Base-by-base conservation (phyloP, 2,888 invertebrate genomes). In the Chymomyza fuscimana region DNA sequence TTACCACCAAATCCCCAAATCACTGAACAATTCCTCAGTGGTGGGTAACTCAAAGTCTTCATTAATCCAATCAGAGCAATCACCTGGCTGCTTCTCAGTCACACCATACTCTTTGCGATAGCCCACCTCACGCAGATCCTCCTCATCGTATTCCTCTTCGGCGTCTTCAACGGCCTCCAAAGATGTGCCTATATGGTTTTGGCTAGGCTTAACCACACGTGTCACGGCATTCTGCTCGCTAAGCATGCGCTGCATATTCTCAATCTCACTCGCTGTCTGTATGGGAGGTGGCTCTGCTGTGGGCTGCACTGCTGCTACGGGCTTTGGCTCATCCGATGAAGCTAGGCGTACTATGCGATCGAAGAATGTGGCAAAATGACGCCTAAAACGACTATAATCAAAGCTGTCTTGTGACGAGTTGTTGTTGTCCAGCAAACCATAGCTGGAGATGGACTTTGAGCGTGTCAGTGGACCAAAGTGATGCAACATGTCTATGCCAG, bases 401-500 rank as follows among this genome's bases (percentile, higher is more conserved):
- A 91, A 91, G 15, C 79, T 77, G n/a, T 84, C 86, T 32, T 82
- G 77, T 4, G 72, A 74, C 51, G 78, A 78, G 52, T 77, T 75
- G 9, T 79, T 78, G 50, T 82, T 83, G 36, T 84, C 73, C 10
- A 83, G 76, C 64, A 87, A 68, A 29, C 82, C 89, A 40, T 80
- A 79, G 4, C 76, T 79, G 0, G 78, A 78, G 3, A 70, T 79
- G n/a, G 86, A 82, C 60, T 90, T 90, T 1, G 86, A 84, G 4
- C 90, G 90, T 78, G 82, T 89, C 3, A 92, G 75, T 4, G 91
- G 91, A 0, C 91, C 92, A 69, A 91, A 89, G 70, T 91, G 91
- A 71, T 90, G 90, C 32, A 92, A 80, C 90, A 91, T 90, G 74
- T 91, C 91, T 51, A 92, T 88, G 62, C 91, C 90, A 4, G 91